Evolutionary conservation across 1,140 invertebrate genomes (phyloP), one percentile per base, ranked within the genome.

Genomic region (Zaprionus ghesquierei): DNA sequence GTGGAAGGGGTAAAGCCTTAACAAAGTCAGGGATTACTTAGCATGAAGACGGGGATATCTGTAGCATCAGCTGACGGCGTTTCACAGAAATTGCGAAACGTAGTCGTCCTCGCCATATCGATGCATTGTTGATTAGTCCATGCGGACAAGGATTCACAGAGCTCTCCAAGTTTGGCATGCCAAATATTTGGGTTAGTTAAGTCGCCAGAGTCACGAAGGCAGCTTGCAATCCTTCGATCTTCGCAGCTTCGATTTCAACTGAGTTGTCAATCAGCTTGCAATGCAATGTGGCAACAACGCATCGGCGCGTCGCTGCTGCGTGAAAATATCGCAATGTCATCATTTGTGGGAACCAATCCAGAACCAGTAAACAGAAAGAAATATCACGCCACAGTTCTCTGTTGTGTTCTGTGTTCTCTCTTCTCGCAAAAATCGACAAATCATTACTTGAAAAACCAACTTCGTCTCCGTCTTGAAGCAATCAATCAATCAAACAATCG

Each of bases 321-420:
- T 33, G 38, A 13, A 50, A 81, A 78, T 86, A 71, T 66, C 73
- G 82, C 84, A 66, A 79, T 77, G 82, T 87, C 84, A 87, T 89
- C 82, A 89, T 87, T 84, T 89, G 84, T 87, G 82, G 82, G 79
- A 87, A 87, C 84, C 84, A 82, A 84, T 77, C 65, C 60, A 69
- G 73, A 77, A 71, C 69, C 71, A 70, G 61, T 77, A n/a, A n/a
- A n/a, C n/a, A n/a, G n/a, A n/a, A n/a, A n/a, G n/a, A n/a, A n/a
- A 35, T 58, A 68, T 79, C 72, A 69, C 63, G 80, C 51, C 44
- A 62, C 33, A 62, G 46, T 27, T 50, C 12, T 33, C 59, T 50
- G 10, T 2, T n/a, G 27, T 53, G 12, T 41, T 41, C 44, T 20
- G 9, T 22, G 8, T 18, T 50, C 53, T 4, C 29, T 2, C 18